Evolutionary conservation across 2,888 invertebrate species (phyloP).

Genomic region (Macropis europaea): DNA sequence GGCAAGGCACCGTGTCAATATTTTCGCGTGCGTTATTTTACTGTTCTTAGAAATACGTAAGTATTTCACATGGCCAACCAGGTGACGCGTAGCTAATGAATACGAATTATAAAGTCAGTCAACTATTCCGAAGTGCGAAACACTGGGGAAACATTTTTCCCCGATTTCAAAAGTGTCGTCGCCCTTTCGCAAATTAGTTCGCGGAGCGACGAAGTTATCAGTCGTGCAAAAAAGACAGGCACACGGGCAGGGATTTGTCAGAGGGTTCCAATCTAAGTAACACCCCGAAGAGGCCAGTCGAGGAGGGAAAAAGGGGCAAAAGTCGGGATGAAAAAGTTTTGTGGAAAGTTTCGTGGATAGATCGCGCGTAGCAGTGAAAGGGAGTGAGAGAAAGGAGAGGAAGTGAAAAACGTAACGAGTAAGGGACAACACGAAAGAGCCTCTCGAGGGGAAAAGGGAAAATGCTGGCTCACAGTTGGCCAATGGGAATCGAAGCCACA

Average conservation of each 20-base stretch:
- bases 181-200: too few relatives aligned
- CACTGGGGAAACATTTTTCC: too few relatives aligned
- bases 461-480: slow-evolving; percentile 40
- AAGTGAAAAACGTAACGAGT: slow-evolving; percentile 29
- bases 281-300: not conserved
- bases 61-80: too few relatives aligned
- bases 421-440: slow-evolving; percentile 15
- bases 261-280: slow-evolving; percentile 14
- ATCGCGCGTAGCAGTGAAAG: slow-evolving; percentile 20
- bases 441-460: slow-evolving; percentile 38
- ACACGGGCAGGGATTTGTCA: not conserved
- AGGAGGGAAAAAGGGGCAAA: not conserved
- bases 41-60: too few relatives aligned
- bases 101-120: too few relatives aligned
- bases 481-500: slow-evolving; percentile 63
- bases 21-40: too few relatives aligned
- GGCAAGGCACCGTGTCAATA: too few relatives aligned
- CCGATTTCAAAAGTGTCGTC: too few relatives aligned
- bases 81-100: too few relatives aligned
- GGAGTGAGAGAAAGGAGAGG: not conserved
- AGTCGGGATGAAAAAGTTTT: slow-evolving; percentile 37
- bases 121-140: too few relatives aligned
- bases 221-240: too few relatives aligned
- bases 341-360: slow-evolving; percentile 41
- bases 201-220: too few relatives aligned